Percentiles rank a stretch among this genome's conserved stretches.
Conservation (phyloP, 2,888 invertebrate genomes). For the Halictus ligatus region DNA sequence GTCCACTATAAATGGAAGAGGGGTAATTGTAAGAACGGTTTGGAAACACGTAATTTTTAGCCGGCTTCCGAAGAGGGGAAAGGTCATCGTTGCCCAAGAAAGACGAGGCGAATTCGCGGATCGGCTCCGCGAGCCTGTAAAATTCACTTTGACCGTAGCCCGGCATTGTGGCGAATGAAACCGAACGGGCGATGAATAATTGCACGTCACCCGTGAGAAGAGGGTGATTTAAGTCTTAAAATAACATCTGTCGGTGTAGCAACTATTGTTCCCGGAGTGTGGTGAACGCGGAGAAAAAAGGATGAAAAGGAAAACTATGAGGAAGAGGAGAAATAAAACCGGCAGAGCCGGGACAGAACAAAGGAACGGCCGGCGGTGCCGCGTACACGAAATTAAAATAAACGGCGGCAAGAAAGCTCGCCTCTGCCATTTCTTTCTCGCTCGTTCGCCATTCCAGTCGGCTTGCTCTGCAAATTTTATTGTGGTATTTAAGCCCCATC, state of each 20-base stretch:
- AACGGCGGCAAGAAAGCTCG: conserved; percentile 79
- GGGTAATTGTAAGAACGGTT: background rate
- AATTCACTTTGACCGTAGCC: conserved; percentile 37
- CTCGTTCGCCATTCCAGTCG: conserved; percentile 33
- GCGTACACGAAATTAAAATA: conserved; percentile 81
- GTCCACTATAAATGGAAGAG: background rate
- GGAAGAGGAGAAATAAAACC: conserved; percentile 65
- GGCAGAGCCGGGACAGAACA: conserved; percentile 72
- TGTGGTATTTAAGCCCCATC: conserved; percentile 68
- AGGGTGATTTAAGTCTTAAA: conserved; percentile 31
- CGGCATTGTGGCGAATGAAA: conserved; percentile 16
- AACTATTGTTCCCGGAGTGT: conserved; percentile 30
- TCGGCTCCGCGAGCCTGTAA: conserved; percentile 18
- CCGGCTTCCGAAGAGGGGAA: background rate
- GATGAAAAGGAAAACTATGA: conserved; percentile 46
- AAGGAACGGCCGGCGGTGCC: conserved; percentile 74
- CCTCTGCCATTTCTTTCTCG: conserved; percentile 44
- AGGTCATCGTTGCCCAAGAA: background rate
- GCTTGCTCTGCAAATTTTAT: conserved; percentile 71
- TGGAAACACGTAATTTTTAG: background rate
- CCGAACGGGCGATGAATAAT: conserved; percentile 46
- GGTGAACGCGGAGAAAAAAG: conserved; percentile 29
- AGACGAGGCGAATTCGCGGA: background rate
- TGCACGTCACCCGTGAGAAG: conserved; percentile 9
- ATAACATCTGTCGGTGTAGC: conserved; percentile 38